Evolutionary conservation across 2,888 invertebrate species (phyloP).

Genomic region (Cosmopolites sordidus): DNA sequence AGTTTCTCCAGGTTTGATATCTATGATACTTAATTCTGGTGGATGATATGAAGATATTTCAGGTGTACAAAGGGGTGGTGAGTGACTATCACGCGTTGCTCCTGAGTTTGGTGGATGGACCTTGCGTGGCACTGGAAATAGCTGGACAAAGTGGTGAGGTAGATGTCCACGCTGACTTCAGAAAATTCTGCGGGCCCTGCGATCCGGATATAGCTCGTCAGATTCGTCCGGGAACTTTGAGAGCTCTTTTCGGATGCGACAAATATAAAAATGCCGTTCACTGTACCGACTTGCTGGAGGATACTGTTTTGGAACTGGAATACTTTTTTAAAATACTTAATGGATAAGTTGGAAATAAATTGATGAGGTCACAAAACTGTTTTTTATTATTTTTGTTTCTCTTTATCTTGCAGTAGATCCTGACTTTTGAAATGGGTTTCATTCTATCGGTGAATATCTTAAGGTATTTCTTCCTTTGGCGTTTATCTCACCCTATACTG

Average conservation of each 20-base stretch:
- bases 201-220: conserved; percentile 89
- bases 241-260: conserved; percentile 78
- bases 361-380: too few species aligned
- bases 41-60: conserved; percentile 92
- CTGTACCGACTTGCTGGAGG: conserved; percentile 89
- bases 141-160: conserved; percentile 54
- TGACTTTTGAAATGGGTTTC: too few species aligned
- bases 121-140: conserved; percentile 83
- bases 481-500: too few species aligned
- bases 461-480: too few species aligned
- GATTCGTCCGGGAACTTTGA: conserved; percentile 74
- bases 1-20: conserved; percentile 67
- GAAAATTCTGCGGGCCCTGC: conserved; percentile 80
- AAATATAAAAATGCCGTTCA: conserved; percentile 87
- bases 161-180: conserved; percentile 66
- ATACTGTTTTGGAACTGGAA: conserved; percentile 77
- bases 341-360: too few species aligned
- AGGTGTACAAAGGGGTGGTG: conserved; percentile 87
- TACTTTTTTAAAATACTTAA: conserved; percentile 72
- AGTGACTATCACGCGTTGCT: conserved; percentile 78
- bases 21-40: too few species aligned
- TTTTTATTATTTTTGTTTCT: too few species aligned
- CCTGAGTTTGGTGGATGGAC: conserved; percentile 76
- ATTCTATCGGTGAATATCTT: too few species aligned
- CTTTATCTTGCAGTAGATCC: too few species aligned